Conservation (phyloP, 2,113 vertebrate species). For the Aramus guarauna region DNA sequence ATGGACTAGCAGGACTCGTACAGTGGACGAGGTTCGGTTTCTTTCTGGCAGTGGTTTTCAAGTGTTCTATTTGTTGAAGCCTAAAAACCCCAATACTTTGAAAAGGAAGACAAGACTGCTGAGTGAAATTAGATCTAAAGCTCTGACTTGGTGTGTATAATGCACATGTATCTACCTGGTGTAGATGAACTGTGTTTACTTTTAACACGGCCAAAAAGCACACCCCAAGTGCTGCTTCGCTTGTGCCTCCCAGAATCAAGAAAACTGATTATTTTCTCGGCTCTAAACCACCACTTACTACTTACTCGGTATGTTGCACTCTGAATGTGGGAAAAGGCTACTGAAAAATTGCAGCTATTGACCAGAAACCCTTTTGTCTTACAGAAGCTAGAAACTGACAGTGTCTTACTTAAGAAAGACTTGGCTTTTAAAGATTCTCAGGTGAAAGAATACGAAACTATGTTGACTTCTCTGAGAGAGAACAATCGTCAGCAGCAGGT, state of each 20-base stretch:
- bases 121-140: neutral
- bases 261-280: neutral
- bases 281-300: neutral
- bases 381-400: slow-evolving; percentile 86
- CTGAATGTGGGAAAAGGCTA: neutral
- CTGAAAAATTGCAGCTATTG: neutral
- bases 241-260: fast-evolving
- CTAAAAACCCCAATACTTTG: neutral
- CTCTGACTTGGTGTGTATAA: fast-evolving
- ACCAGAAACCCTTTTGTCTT: slow-evolving; percentile 3
- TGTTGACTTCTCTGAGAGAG: slow-evolving; percentile 85
- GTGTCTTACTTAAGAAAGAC: slow-evolving; percentile 83
- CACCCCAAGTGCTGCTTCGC: fast-evolving
- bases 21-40: too few species aligned
- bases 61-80: neutral
- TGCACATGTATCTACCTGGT: fast-evolving
- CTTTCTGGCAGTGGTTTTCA: neutral
- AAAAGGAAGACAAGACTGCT: neutral
- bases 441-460: slow-evolving; percentile 85
- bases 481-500: slow-evolving; percentile 94
- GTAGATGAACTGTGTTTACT: neutral
- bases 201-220: fast-evolving
- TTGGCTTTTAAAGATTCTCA: slow-evolving; percentile 89
- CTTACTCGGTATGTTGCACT: neutral
- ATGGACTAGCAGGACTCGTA: fast-evolving